Percentiles rank a stretch among this genome's conserved stretches.
These are phyloP conservation scores for Otolemur garnettii DNA, from an alignment of 2,113 vertebrate genomes.

Conservation along the genomic window DNA sequence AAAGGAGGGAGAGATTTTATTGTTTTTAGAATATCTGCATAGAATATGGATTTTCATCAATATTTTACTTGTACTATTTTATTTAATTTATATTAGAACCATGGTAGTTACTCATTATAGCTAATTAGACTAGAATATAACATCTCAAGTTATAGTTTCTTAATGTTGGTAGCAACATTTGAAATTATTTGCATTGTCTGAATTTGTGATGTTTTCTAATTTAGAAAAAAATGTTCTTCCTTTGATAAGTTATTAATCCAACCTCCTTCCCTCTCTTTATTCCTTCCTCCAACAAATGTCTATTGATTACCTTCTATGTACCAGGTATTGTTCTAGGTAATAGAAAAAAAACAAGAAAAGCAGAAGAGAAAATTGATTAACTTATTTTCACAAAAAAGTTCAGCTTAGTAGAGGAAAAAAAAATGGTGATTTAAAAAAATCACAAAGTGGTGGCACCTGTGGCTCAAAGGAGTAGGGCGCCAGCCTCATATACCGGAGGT, in stretches of 20 bases:
- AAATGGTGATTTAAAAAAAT: background rate
- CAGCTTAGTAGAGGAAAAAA: background rate
- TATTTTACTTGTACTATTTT: background rate
- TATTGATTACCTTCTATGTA: background rate
- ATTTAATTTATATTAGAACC: background rate
- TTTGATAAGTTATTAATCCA: background rate
- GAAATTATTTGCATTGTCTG: background rate
- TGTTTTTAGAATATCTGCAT: background rate
- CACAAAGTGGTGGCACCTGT: too few relatives aligned
- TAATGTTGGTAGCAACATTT: background rate
- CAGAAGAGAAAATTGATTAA: background rate
- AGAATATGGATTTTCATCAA: background rate
- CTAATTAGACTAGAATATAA: background rate
- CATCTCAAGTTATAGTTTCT: background rate
- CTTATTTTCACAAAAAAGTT: background rate
- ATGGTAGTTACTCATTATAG: background rate
- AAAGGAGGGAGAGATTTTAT: background rate
- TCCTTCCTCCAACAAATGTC: background rate
- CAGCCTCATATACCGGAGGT: too few relatives aligned
- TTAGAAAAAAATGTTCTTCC: background rate
- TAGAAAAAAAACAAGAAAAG: background rate
- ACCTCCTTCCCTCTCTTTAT: background rate
- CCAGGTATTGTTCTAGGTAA: background rate
- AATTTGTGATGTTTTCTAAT: background rate
- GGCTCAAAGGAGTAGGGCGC: too few relatives aligned